Evolutionary conservation across 2,888 invertebrate species (phyloP).

Genomic region (Ceratothoa steindachneri): DNA sequence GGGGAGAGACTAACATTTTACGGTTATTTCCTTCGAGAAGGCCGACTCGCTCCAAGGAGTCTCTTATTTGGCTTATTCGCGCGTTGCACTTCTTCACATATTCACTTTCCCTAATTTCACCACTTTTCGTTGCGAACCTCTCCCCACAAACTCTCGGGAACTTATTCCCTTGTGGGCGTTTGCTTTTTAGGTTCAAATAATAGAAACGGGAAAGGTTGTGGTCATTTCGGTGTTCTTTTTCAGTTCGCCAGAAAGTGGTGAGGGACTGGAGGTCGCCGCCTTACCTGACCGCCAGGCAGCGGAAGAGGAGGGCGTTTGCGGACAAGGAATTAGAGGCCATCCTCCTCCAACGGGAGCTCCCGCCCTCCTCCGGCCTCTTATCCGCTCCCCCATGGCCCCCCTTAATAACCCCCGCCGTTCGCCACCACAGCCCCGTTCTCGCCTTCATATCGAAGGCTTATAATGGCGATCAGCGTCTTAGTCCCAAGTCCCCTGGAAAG

Average conservation of each 20-base stretch:
- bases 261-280: conserved; percentile 48
- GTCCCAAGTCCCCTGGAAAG: background rate
- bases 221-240: too few relatives aligned
- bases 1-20: too few relatives aligned
- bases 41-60: too few relatives aligned
- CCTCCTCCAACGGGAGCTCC: conserved; percentile 52
- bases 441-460: background rate
- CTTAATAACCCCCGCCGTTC: background rate
- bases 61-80: too few relatives aligned
- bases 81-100: too few relatives aligned
- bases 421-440: background rate
- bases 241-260: conserved; percentile 24
- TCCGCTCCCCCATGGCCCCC: background rate
- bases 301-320: conserved; percentile 58
- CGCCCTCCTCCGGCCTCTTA: conserved; percentile 15
- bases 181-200: too few relatives aligned
- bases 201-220: too few relatives aligned
- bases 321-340: conserved; percentile 55
- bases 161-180: too few relatives aligned
- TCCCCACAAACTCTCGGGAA: too few relatives aligned
- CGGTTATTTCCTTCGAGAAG: too few relatives aligned
- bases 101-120: too few relatives aligned
- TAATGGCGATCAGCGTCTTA: background rate
- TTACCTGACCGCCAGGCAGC: conserved; percentile 59
- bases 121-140: too few relatives aligned